phyloP scores from a whole-genome alignment of 2,113 vertebrate species.

The Diadophis punctatus region DNA sequence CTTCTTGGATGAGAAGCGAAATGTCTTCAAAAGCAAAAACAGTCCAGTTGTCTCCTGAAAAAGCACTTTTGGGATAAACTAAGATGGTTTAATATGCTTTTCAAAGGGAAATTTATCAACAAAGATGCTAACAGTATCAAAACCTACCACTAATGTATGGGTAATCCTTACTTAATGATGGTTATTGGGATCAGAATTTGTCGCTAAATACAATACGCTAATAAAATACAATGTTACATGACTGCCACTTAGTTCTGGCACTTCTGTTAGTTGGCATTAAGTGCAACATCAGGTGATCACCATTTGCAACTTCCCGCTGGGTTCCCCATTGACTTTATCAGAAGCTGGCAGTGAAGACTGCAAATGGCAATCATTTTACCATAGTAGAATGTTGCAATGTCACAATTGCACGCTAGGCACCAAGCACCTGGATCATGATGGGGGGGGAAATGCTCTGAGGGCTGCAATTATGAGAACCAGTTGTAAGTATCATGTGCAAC shows the following conservation, averaged over 20 bases:
- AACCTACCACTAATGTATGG: neutral
- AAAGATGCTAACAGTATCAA: neutral
- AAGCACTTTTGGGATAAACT: too few relatives aligned
- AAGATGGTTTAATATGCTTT: neutral
- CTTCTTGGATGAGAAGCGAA: too few relatives aligned
- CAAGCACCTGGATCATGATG: neutral
- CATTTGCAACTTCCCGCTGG: neutral
- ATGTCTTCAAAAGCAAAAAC: too few relatives aligned
- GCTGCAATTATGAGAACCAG: neutral
- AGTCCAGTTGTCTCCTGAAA: too few relatives aligned
- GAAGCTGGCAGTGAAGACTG: neutral
- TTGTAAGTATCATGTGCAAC: neutral
- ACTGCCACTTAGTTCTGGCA: neutral
- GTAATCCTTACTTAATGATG: neutral
- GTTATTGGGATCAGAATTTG: neutral
- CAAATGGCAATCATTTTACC: neutral
- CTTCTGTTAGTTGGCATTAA: neutral
- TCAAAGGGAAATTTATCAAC: neutral
- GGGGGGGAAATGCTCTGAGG: neutral
- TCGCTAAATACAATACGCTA: accelerated
- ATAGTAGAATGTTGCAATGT: neutral
- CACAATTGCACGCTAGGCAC: neutral
- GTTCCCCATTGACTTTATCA: neutral
- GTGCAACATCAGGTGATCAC: neutral
- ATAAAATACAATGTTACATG: neutral